phyloP scores from a whole-genome alignment of 2,113 vertebrate genomes.

The Crotalus tigris region DNA sequence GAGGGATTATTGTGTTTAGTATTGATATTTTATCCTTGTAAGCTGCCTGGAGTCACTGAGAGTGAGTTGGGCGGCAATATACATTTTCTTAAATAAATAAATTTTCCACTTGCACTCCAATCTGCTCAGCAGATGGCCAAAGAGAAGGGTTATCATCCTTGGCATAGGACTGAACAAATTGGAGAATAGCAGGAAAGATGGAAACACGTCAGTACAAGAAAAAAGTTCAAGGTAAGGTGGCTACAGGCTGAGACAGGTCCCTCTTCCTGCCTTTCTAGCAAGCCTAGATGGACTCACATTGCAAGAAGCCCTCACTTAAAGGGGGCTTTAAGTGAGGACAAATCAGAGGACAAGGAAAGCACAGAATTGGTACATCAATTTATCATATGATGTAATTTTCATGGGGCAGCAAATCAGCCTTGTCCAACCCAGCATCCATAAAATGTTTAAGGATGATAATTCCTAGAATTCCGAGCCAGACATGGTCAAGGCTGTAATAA shows the following conservation, averaged over 20 bases:
- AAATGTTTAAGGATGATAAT: neutral
- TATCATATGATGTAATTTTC: neutral
- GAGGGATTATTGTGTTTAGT: neutral
- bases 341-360: neutral
- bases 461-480: neutral
- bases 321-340: too few species aligned
- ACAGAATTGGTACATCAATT: neutral
- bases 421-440: neutral
- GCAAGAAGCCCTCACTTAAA: neutral
- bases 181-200: neutral
- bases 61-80: neutral
- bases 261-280: neutral
- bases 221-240: constrained; percentile 25
- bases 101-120: neutral
- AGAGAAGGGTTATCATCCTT: neutral
- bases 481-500: neutral
- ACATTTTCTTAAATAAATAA: neutral
- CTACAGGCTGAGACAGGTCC: constrained; percentile 42
- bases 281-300: constrained; percentile 6
- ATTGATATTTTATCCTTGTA: too few species aligned
- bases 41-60: too few species aligned
- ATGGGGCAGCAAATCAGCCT: neutral
- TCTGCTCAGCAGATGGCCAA: neutral
- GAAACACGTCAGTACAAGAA: constrained; percentile 29
- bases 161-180: constrained; percentile 19